Evolutionary conservation across 92 coral and sea anemone species (phyloP).

Genomic region (Meandrina meandrites): DNA sequence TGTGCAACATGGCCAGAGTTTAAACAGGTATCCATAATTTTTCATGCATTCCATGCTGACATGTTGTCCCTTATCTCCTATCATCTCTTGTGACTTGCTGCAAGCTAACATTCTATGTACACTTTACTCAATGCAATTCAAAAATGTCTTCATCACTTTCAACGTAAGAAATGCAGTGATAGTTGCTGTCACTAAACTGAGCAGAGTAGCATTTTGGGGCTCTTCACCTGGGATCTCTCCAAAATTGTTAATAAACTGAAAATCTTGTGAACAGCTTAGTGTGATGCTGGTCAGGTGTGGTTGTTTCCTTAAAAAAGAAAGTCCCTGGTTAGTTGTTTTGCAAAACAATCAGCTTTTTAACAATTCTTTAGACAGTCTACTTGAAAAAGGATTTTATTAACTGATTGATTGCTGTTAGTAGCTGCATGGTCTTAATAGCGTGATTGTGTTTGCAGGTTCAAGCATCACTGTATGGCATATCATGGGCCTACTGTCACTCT

Average conservation of each 20-base stretch:
- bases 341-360: too few species aligned
- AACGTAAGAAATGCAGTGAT: too few species aligned
- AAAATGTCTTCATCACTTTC: too few species aligned
- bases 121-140: too few species aligned
- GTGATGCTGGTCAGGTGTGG: neutral
- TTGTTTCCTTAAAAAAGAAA: neutral
- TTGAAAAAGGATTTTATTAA: neutral
- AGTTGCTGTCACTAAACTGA: too few species aligned
- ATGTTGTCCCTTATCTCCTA: neutral
- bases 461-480: slow-evolving; percentile 86
- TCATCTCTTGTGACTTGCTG: neutral
- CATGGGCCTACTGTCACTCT: slow-evolving; percentile 76
- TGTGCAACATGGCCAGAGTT: slow-evolving; percentile 86
- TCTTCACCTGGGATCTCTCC: neutral
- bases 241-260: too few species aligned
- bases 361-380: too few species aligned
- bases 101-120: too few species aligned
- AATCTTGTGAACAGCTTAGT: neutral
- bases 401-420: neutral
- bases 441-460: slow-evolving; percentile 64
- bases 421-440: too few species aligned
- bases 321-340: too few species aligned
- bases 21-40: slow-evolving; percentile 73
- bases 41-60: neutral
- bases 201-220: neutral